Evolutionary conservation across 2,113 vertebrate genomes (phyloP), one percentile per base, ranked within the genome.

Genomic region (Drymodes brunneopygia): DNA sequence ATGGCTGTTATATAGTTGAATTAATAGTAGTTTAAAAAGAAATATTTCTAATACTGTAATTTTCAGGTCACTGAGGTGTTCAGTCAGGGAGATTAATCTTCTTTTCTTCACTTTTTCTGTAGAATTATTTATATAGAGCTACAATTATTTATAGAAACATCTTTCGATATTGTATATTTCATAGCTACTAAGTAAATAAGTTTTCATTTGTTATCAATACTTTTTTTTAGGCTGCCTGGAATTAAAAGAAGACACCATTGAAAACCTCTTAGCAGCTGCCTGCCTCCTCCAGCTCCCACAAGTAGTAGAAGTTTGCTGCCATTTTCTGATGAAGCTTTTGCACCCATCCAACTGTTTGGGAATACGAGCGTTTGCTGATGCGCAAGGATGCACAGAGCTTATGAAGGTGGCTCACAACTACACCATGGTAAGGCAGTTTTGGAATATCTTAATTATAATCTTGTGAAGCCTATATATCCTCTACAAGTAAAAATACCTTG

Each of bases 381-480:
- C 98, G 10, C 98, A 98, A 73, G 98, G 98, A 38, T 98, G 98
- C 90, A 98, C 97, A 62, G 98, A 98, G 38, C 95, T 98, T 79
- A 98, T 98, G 98, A 98, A 98, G 48, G 98, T 98, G 96, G 98
- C 98, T 72, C 98, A 98, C 90, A 98, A 95, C 95, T 98, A 98
- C 93, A 98, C 98, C n/a, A 98, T 98, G 98, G 98, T 98, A 98
- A 98, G 97, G 9, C 73, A 56, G 54, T n/a, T 87, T 58, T 80
- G 73, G 15, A 81, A 36, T 64, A 44, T 35, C 18, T 67, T 23
- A 89, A 42, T 57, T 60, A 28, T 6, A 20, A n/a, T 78, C 16
- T 53, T 62, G 18, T 72, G 25, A 87, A 45, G 85, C 3, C 6
- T 50, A 1, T 80, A 1, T 67, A 25, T 45, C 29, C 61, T 90